A percentile compares a stretch with the other conserved stretches of the same genome.
phyloP scores from a whole-genome alignment of 2,113 vertebrate genomes.

The Anoplopoma fimbria region DNA sequence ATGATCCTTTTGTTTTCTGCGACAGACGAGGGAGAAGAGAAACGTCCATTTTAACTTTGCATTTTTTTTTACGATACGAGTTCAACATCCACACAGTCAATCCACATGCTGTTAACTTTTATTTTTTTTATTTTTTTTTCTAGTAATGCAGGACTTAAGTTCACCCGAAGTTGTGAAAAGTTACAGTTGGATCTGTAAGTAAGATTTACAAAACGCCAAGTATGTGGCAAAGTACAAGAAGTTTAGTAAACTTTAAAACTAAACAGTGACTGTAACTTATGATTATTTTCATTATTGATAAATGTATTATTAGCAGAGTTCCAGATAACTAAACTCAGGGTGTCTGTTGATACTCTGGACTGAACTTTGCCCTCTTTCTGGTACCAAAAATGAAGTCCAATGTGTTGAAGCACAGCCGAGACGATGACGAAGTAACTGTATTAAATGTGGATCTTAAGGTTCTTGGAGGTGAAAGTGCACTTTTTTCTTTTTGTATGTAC shows the following conservation, averaged over 20 bases:
- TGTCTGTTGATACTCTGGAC: not conserved
- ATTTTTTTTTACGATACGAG: not conserved
- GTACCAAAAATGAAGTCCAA: not conserved
- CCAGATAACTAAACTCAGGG: not conserved
- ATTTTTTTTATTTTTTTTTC: too few species aligned
- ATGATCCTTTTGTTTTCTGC: constrained; percentile 84
- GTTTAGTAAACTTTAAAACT: not conserved
- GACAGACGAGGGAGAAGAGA: constrained; percentile 62
- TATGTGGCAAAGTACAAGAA: not conserved
- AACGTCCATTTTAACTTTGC: constrained; percentile 46
- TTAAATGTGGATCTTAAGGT: not conserved
- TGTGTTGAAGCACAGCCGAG: too few species aligned
- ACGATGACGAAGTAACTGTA: not conserved
- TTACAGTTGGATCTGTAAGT: not conserved
- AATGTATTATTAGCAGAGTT: too few species aligned
- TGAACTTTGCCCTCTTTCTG: not conserved
- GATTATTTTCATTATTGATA: not conserved
- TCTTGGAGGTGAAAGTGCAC: too few species aligned
- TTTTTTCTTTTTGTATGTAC: too few species aligned
- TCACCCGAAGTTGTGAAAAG: constrained; percentile 3
- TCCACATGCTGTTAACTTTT: constrained; percentile 6
- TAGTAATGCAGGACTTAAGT: not conserved
- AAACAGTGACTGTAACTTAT: not conserved
- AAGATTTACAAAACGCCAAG: not conserved
- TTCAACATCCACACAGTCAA: constrained; percentile 33